Base-by-base conservation (phyloP, 2,888 invertebrate genomes). In the Pristionchus entomophagus region DNA sequence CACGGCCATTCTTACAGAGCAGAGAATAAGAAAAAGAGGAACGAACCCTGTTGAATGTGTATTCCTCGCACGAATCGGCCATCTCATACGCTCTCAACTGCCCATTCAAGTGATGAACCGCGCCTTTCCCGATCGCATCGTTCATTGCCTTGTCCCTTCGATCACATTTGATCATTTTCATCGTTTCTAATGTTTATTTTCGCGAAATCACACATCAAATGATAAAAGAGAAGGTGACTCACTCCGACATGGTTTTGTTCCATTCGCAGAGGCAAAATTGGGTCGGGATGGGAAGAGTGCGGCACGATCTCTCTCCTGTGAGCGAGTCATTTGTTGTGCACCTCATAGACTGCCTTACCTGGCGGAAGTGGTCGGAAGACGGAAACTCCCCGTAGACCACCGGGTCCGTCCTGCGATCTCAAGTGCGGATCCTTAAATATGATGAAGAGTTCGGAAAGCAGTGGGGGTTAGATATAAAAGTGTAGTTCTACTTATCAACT, bases 221-320 rank as follows among this genome's bases (percentile, higher is more conserved):
- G 8, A 14, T 45, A 45, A 45, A n/a, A n/a, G n/a, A n/a, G n/a
- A n/a, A n/a, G n/a, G n/a, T n/a, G n/a, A 45, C 45, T 45, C 45
- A 45, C 45, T 14, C 45, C 4, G 45, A 14, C 45, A 17, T 19
- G 26, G 78, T 78, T 12, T 14, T 19, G 12, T 78, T 78, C 78
- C 78, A 78, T n/a, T 78, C 78, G 82, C 82, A 82, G 4, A 82
- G 82, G n/a, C 82, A 82, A 32, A 45, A 82, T 32, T 82, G 56
- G 22, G 29, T 10, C 12, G 82, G 82, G 53, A 82, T 56, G 29
- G 82, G 56, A 12, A 82, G 32, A 32, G 82, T 53, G 5, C 82
- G 82, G 45, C 82, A 82, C 22, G 78, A 78, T 29, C 78, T 19
- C n/a, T 78, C 78, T 5, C 78, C 78, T 45, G 45, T 45, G 45